Evolutionary conservation across 2,888 invertebrate species (phyloP), one percentile per base, ranked within the genome.

Genomic region (Diarsia rubi): DNA sequence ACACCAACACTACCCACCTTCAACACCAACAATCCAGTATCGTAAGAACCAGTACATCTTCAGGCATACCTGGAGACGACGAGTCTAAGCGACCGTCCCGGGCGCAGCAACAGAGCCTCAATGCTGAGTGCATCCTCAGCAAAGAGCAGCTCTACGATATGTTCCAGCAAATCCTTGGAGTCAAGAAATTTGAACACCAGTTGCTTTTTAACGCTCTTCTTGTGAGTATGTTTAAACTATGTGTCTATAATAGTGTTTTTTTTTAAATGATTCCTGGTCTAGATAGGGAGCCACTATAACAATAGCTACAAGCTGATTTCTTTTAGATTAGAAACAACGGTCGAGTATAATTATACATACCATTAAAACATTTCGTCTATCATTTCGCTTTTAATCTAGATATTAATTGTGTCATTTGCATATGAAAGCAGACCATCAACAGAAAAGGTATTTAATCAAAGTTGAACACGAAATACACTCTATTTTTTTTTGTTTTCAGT

Each of bases 181-280:
- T 99, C 72, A 99, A 99, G 97, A 99, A 99, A 95, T 99, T 99
- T 94, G 99, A 99, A 95, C 99, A 99, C 96, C 99, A 99, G 97
- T 98, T 99, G 90, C 97, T 99, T 79, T 99, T 99, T 97, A 99
- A 99, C 97, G 99, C 99, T 87, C 97, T 99, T 93, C 91, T 96
- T 88, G 96, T 96, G 84, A 91, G 93, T 83, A 69, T 42, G 6
- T 49, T 37, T 42, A 42, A n/a, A 62, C 9, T 57, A 6, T 3
- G 1, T 57, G 21, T 24, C 6, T 60, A 19, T 44, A 0, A 31
- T 14, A 9, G n/a, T 31, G 4, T 16, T 9, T 3, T 8, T 65
- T 44, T 14, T 1, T 12, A 57, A 27, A 21, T 24, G 4, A 31
- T 24, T 31, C 24, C 11, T 14, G 11, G 78, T 62, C 16, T 24